A percentile compares a stretch with the other conserved stretches of the same genome.
These are phyloP conservation scores for Yponomeuta plumbellus DNA, from an alignment of 2,888 invertebrate species.

Conservation along the genomic window DNA sequence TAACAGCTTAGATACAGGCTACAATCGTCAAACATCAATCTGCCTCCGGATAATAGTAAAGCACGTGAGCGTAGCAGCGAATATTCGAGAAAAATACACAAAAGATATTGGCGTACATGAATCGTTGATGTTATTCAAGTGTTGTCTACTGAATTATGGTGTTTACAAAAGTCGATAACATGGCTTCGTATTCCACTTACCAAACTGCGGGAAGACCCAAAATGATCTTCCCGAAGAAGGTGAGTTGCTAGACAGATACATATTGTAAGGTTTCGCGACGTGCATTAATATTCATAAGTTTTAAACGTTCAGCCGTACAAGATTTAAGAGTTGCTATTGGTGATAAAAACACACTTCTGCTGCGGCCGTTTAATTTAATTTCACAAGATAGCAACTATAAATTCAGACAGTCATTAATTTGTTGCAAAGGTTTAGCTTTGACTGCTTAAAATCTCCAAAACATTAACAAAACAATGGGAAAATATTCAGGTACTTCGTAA, in stretches of 20 bases:
- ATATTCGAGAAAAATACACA: constrained; percentile 57
- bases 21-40: constrained; percentile 48
- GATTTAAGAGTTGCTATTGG: not conserved
- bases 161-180: constrained; percentile 70
- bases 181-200: constrained; percentile 70
- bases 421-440: not conserved
- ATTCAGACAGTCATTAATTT: not conserved
- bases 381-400: not conserved
- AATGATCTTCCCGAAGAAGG: constrained; percentile 73
- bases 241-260: constrained; percentile 14
- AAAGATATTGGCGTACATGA: constrained; percentile 2
- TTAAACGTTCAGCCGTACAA: constrained; percentile 7
- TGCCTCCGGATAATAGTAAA: constrained; percentile 34
- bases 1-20: constrained; percentile 40
- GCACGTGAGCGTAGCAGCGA: constrained; percentile 57
- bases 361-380: not conserved
- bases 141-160: constrained; percentile 68
- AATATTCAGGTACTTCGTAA: no score
- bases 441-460: no score
- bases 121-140: constrained; percentile 32
- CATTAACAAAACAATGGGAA: no score
- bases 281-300: constrained; percentile 9
- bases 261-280: not conserved
- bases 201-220: constrained; percentile 66
- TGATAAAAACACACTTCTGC: constrained; percentile 7